phyloP scores from a whole-genome alignment of 2,797 vertebrate species.

The Sardinella longiceps region DNA sequence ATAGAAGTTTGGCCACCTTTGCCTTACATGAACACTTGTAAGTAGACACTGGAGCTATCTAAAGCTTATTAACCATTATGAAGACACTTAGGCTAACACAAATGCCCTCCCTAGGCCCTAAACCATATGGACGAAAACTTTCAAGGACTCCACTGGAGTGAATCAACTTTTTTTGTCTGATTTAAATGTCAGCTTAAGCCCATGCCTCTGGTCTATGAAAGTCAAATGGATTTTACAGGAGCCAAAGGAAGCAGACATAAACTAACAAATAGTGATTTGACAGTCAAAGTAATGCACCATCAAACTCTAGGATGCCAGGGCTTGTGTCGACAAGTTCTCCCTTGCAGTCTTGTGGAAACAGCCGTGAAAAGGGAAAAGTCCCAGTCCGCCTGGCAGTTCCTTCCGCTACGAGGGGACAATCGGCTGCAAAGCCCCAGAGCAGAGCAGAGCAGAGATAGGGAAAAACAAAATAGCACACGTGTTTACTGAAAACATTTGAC shows the following conservation, averaged over 20 bases:
- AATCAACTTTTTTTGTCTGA: no score
- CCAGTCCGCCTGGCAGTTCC: background rate
- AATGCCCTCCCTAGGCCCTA: no score
- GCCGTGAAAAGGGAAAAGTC: background rate
- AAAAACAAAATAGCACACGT: background rate
- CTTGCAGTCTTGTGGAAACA: slow-evolving; percentile 8
- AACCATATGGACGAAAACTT: no score
- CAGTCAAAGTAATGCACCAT: slow-evolving; percentile 22
- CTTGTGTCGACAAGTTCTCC: slow-evolving; percentile 38
- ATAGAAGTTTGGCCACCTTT: no score
- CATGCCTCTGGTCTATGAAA: background rate
- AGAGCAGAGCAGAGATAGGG: background rate
- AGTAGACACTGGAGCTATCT: background rate
- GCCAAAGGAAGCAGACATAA: slow-evolving; percentile 6
- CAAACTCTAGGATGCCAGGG: background rate
- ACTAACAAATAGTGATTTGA: slow-evolving; percentile 23
- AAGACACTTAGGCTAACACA: background rate
- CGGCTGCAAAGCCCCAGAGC: background rate
- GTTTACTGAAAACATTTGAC: slow-evolving; percentile 31
- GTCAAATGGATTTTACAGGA: slow-evolving; percentile 9
- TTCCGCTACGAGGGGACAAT: background rate
- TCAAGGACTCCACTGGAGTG: no score
- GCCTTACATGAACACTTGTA: background rate
- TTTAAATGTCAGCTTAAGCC: background rate
- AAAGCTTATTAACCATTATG: background rate